Conservation (phyloP, 2,113 vertebrate genomes). For the Vicugna pacos region DNA sequence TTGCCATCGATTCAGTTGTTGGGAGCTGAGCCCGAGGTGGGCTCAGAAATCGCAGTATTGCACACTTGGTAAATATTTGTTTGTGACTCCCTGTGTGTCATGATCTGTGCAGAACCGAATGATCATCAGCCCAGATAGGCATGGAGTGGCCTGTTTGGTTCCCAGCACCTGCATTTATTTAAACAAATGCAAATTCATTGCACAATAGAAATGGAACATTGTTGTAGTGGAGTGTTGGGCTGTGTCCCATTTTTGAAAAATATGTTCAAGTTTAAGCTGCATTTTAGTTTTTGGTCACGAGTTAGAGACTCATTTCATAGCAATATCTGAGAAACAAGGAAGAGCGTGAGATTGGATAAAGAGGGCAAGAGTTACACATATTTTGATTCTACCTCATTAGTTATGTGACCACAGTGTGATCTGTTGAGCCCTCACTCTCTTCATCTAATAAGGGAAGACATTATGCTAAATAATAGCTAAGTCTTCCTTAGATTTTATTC, state of each 20-base stretch:
- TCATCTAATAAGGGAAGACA: not conserved
- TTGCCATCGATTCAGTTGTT: not conserved
- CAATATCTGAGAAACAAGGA: not conserved
- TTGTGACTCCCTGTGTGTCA: not conserved
- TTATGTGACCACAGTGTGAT: not conserved
- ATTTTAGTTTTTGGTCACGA: not conserved
- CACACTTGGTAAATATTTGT: not conserved
- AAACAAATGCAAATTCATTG: constrained; percentile 32
- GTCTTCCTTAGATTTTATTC: constrained; percentile 22
- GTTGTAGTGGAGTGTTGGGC: not conserved
- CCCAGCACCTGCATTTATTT: not conserved
- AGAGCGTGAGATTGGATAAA: not conserved
- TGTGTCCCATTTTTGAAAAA: not conserved
- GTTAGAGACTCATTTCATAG: not conserved
- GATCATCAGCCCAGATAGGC: not conserved
- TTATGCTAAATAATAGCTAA: not conserved
- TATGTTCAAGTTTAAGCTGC: constrained; percentile 5
- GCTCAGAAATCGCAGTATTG: not conserved
- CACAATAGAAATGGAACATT: not conserved
- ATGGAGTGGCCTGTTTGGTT: not conserved
- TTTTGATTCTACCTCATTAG: not conserved
- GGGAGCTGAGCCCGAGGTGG: not conserved
- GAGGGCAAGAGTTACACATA: not conserved
- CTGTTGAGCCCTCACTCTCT: not conserved
- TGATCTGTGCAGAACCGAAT: not conserved